Evolutionary conservation across 2,888 invertebrate species (phyloP).

Genomic region (Volucella bombylans): DNA sequence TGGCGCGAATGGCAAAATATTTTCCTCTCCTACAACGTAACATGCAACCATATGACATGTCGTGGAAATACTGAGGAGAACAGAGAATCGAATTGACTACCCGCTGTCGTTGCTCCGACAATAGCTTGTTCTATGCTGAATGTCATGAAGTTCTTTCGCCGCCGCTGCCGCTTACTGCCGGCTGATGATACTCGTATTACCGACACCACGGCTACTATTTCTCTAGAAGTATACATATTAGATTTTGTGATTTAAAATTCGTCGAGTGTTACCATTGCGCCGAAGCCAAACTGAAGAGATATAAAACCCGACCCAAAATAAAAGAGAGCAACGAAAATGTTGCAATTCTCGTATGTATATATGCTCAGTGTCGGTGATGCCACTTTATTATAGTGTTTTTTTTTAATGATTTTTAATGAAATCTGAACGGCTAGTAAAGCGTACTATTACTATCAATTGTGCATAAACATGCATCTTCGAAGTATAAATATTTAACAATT

Average conservation of each 20-base stretch:
- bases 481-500: too few species aligned
- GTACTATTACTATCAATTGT: too few species aligned
- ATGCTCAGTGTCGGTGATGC: too few species aligned
- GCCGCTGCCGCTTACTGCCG: not conserved
- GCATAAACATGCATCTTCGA: too few species aligned
- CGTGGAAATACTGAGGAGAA: constrained; percentile 58
- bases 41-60: constrained; percentile 64
- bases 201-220: not conserved
- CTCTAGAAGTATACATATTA: constrained; percentile 37
- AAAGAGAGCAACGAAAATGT: not conserved
- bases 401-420: too few species aligned
- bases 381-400: too few species aligned
- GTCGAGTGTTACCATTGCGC: constrained; percentile 56
- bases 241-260: constrained; percentile 15
- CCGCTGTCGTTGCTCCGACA: not conserved
- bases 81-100: constrained; percentile 37
- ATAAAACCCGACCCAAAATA: constrained; percentile 1
- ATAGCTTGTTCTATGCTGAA: constrained; percentile 6
- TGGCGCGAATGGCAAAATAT: constrained; percentile 28
- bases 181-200: not conserved
- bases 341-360: too few species aligned
- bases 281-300: constrained; percentile 16
- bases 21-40: constrained; percentile 44
- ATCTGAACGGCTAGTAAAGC: too few species aligned
- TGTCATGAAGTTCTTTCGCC: constrained; percentile 31